Percentiles rank a stretch among this genome's conserved stretches.
Evolutionary conservation across 2,888 invertebrate species (phyloP).

Genomic region (Epiperipatus broadwayi): DNA sequence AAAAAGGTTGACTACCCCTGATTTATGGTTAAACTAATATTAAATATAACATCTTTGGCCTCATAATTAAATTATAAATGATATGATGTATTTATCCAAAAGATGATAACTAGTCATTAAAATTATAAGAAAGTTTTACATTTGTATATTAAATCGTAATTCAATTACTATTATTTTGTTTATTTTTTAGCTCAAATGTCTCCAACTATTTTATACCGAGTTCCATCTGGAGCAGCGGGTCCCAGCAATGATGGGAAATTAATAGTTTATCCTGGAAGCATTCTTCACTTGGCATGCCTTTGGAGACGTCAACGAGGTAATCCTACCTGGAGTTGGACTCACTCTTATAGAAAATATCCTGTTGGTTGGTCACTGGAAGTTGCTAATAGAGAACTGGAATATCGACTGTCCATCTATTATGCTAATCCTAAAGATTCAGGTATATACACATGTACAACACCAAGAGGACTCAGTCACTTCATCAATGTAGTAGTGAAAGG

Average conservation of each 20-base stretch:
- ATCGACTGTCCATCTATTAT: conserved; percentile 57
- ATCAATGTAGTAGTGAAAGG: conserved; percentile 53
- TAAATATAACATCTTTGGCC: no score
- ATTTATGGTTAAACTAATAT: no score
- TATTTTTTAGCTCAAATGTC: conserved; percentile 17
- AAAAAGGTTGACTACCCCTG: no score
- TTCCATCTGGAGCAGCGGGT: conserved; percentile 16
- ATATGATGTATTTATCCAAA: no score
- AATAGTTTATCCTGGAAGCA: conserved; percentile 58
- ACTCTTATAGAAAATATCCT: conserved; percentile 28
- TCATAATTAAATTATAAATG: no score
- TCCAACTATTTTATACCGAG: conserved; percentile 19
- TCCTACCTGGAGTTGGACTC: conserved; percentile 75
- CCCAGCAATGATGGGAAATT: conserved; percentile 42
- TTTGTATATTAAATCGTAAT: no score
- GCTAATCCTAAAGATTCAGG: conserved; percentile 64
- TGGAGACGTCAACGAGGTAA: conserved; percentile 52
- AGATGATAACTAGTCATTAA: no score
- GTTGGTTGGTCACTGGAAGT: no score
- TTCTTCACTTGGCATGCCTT: conserved; percentile 60
- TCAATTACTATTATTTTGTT: conserved; percentile 7
- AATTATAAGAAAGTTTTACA: no score
- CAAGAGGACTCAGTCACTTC: conserved; percentile 56
- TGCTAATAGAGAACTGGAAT: no score
- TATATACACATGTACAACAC: conserved; percentile 62